Evolutionary conservation across 2,797 vertebrate species (phyloP).

Genomic region (Serranus cabrilla): DNA sequence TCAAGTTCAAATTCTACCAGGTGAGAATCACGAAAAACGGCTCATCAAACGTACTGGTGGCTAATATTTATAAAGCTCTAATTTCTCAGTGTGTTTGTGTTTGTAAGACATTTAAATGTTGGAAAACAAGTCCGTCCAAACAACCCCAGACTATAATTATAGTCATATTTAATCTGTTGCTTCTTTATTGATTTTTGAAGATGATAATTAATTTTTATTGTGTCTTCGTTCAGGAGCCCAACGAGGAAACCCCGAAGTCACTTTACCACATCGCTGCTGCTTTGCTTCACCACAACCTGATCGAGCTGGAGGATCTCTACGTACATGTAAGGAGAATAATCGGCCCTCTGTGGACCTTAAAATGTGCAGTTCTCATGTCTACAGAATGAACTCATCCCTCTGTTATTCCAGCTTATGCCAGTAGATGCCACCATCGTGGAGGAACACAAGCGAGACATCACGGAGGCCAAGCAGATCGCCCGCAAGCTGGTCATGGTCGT

Average conservation of each 20-base stretch:
- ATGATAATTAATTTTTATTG: not conserved
- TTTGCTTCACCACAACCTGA: conserved; percentile 96
- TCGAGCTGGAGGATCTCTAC: conserved; percentile 97
- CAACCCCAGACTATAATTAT: too few species aligned
- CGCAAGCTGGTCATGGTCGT: conserved; percentile 97
- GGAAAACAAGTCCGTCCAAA: too few species aligned
- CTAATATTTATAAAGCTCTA: not conserved
- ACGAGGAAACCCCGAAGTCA: conserved; percentile 96
- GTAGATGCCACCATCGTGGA: conserved; percentile 92
- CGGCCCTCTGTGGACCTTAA: too few species aligned
- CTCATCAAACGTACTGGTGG: not conserved
- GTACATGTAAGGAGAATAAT: conserved; percentile 98
- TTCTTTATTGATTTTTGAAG: not conserved
- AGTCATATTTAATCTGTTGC: not conserved
- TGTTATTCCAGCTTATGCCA: conserved; percentile 91
- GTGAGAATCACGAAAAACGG: conserved; percentile 74
- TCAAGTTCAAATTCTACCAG: conserved; percentile 99
- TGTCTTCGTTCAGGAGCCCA: conserved; percentile 90
- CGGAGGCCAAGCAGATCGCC: conserved; percentile 96
- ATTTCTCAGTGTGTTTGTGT: too few species aligned
- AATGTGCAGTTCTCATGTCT: not conserved
- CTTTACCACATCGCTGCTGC: conserved; percentile 98
- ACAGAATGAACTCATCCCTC: not conserved
- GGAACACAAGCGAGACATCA: conserved; percentile 93
- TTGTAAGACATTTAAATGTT: too few species aligned